Evolutionary conservation across 2,113 vertebrate species (phyloP).

Genomic region (Gallinago media): DNA sequence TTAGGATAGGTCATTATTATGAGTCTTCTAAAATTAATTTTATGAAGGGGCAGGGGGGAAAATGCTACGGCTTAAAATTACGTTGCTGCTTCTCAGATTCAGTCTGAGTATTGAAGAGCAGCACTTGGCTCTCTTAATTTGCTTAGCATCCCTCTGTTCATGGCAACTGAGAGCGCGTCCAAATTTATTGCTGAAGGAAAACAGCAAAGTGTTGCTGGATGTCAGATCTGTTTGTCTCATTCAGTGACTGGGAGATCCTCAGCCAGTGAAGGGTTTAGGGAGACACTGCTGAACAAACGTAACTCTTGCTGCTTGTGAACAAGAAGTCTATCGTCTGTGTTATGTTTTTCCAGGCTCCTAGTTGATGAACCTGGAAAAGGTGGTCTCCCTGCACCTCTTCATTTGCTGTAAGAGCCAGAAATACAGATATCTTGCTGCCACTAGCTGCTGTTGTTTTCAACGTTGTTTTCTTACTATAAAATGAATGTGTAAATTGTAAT

Average conservation of each 20-base stretch:
- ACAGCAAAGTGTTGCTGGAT: background rate
- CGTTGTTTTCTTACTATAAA: background rate
- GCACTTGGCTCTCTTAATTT: background rate
- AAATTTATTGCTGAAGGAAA: background rate
- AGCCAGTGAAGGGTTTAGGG: background rate
- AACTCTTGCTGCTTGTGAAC: background rate
- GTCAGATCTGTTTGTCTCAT: background rate
- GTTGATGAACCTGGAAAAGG: background rate
- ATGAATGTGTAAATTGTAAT: background rate
- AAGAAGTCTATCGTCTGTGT: background rate
- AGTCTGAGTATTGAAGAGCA: background rate
- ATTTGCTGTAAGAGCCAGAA: background rate
- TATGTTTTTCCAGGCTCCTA: background rate
- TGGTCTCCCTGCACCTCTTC: background rate
- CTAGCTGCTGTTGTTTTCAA: background rate
- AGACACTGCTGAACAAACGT: fast-evolving
- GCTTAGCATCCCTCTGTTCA: background rate
- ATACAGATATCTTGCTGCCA: background rate
- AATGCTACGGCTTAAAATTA: background rate
- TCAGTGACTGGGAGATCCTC: background rate
- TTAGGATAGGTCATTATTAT: background rate
- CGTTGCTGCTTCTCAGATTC: background rate
- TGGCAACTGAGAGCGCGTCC: background rate
- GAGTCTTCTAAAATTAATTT: background rate
- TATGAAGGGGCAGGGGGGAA: background rate